Evolutionary conservation across 2,888 invertebrate species (phyloP).

Genomic region (Campoplex capitator): DNA sequence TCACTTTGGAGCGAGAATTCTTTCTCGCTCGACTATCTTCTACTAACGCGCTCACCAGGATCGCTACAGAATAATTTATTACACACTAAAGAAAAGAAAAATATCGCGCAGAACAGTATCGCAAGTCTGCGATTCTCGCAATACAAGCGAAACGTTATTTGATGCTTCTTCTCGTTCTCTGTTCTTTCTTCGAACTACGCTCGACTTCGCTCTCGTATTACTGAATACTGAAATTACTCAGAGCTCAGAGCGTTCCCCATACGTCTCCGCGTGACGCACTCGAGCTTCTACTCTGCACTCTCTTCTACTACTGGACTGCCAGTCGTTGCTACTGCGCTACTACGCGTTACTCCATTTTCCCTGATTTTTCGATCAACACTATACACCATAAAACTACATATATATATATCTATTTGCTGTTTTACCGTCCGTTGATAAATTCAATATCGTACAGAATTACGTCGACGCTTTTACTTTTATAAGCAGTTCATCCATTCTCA

Average conservation of each 20-base stretch:
- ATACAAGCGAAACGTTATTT: background rate
- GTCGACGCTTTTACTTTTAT: background rate
- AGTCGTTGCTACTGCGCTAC: slow-evolving; percentile 6
- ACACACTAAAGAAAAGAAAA: background rate
- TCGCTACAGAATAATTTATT: background rate
- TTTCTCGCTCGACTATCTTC: background rate
- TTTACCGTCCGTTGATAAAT: background rate
- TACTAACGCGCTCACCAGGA: background rate
- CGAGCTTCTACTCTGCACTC: background rate
- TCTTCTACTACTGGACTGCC: slow-evolving; percentile 6
- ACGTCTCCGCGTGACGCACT: background rate
- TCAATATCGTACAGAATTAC: background rate
- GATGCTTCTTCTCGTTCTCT: background rate
- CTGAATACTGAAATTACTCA: slow-evolving; percentile 6
- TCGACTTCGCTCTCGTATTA: background rate
- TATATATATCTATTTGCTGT: background rate
- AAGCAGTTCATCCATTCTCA: background rate
- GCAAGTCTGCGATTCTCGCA: background rate
- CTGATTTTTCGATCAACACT: background rate
- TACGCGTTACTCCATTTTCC: background rate
- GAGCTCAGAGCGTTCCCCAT: background rate
- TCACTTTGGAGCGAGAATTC: slow-evolving; percentile 11
- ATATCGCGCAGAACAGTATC: background rate
- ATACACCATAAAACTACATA: background rate
- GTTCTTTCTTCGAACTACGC: slow-evolving; percentile 1